Evolutionary conservation across 2,113 vertebrate species (phyloP).

Genomic region (Thalassarche chlororhynchos): DNA sequence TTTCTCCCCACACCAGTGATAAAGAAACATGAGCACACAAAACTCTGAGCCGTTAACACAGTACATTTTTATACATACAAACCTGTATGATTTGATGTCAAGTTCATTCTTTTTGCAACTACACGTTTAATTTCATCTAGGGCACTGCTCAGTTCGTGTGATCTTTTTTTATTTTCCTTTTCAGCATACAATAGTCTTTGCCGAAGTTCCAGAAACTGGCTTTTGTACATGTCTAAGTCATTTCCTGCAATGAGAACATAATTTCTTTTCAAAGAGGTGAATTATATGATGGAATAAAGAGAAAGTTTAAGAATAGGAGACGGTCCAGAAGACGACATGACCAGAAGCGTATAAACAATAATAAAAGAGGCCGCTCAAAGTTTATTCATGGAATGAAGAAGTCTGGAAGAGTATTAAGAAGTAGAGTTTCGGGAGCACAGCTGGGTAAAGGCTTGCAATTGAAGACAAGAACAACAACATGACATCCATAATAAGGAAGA

Average conservation of each 20-base stretch:
- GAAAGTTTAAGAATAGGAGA: not conserved
- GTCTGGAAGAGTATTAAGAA: not conserved
- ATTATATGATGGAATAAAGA: not conserved
- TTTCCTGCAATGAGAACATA: conserved; percentile 57
- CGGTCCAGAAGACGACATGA: not conserved
- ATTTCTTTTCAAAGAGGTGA: not conserved
- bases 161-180: conserved; percentile 68
- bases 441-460: not conserved
- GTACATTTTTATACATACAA: not conserved
- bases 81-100: conserved; percentile 59
- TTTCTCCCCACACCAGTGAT: not conserved
- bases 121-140: conserved; percentile 66
- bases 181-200: conserved; percentile 70
- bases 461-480: not conserved
- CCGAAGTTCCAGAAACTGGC: conserved; percentile 70
- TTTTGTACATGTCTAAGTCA: conserved; percentile 41
- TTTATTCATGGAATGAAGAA: not conserved
- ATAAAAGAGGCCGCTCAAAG: not conserved
- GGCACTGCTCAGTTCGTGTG: conserved; percentile 52
- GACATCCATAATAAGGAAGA: not conserved
- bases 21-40: not conserved
- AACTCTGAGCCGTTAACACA: not conserved
- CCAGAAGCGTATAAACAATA: not conserved
- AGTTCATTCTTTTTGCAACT: not conserved
- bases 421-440: not conserved